phyloP scores from a whole-genome alignment of 2,888 invertebrate species.

The Diabrotica balteata region DNA sequence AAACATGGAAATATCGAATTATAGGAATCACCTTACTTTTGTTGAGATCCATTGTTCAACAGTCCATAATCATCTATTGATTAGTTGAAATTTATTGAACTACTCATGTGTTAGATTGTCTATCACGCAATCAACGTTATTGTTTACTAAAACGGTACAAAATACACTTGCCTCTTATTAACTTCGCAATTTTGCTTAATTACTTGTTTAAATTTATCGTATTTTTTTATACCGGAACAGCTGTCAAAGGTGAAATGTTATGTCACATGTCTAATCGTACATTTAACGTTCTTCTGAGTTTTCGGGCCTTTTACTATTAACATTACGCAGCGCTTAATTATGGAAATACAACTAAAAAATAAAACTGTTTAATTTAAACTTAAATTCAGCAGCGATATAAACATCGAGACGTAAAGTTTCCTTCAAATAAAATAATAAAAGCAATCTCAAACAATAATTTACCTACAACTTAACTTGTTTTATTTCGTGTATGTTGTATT shows the following conservation, averaged over 20 bases:
- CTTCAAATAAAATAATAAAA: too few species aligned
- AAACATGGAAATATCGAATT: constrained; percentile 9
- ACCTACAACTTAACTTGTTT: too few species aligned
- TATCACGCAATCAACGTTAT: constrained; percentile 6
- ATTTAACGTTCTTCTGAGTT: neutral
- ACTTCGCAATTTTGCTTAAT: constrained; percentile 17
- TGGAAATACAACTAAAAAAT: too few species aligned
- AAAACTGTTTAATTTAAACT: too few species aligned
- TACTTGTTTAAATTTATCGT: constrained; percentile 5
- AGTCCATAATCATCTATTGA: constrained; percentile 33
- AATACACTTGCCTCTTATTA: constrained; percentile 24
- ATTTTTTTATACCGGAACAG: neutral
- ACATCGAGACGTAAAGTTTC: too few species aligned
- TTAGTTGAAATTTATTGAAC: constrained; percentile 17
- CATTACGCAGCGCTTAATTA: too few species aligned
- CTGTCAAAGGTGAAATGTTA: neutral
- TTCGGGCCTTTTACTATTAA: too few species aligned
- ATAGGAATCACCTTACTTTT: constrained; percentile 35
- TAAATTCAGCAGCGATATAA: too few species aligned
- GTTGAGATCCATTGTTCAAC: constrained; percentile 35
- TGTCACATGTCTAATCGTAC: neutral
- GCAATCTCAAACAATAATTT: too few species aligned
- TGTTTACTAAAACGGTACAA: constrained; percentile 6
- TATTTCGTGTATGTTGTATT: too few species aligned
- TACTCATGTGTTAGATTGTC: constrained; percentile 13